Percentiles rank a stretch among this genome's conserved stretches.
phyloP scores from a whole-genome alignment of 2,113 vertebrate genomes.

The Myocastor coypus region DNA sequence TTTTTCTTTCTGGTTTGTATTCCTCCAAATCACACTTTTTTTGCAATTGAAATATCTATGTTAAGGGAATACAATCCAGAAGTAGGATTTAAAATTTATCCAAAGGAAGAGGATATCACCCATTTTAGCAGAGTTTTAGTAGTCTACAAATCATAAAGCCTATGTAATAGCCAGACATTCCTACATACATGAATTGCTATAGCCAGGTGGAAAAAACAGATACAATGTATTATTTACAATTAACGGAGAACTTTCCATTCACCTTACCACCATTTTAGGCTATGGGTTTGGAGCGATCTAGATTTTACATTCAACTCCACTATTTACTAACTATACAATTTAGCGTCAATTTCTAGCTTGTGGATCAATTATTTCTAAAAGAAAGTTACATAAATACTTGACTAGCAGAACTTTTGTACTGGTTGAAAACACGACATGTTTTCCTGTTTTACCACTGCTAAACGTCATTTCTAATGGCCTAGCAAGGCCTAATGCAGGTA shows the following conservation, averaged over 20 bases:
- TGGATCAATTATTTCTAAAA: slow-evolving; percentile 2
- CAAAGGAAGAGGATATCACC: not conserved
- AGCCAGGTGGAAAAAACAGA: not conserved
- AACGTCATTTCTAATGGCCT: not conserved
- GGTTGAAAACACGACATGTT: not conserved
- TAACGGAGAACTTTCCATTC: not conserved
- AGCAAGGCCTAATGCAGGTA: not conserved
- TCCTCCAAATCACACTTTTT: not conserved
- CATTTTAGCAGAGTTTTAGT: not conserved
- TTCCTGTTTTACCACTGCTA: too few relatives aligned
- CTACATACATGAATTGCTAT: not conserved
- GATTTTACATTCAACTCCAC: not conserved
- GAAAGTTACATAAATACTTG: not conserved
- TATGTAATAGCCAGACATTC: not conserved
- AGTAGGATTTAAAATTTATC: slow-evolving; percentile 38
- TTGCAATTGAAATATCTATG: not conserved
- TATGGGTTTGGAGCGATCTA: not conserved
- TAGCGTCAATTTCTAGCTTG: not conserved
- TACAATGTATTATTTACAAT: not conserved
- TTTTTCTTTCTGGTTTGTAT: not conserved
- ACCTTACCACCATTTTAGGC: not conserved
- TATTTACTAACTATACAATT: not conserved
- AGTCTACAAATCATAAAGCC: not conserved
- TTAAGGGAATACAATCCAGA: not conserved
- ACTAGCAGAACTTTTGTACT: not conserved